Base-by-base conservation (phyloP, 2,113 vertebrate genomes). In the Pelvicachromis taeniatus region DNA sequence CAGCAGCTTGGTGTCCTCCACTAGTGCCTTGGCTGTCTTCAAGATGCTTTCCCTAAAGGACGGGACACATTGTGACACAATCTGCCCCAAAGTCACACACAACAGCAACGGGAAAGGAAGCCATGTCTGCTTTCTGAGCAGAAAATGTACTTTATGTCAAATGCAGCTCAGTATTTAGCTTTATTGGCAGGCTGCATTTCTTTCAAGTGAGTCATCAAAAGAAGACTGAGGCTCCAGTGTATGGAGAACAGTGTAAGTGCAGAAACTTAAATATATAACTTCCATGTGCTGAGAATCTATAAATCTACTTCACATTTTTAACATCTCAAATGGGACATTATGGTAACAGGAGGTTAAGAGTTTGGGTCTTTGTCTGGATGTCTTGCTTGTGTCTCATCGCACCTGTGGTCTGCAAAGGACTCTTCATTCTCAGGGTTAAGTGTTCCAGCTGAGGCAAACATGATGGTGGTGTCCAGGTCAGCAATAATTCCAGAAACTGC, bases 361-460 rank as follows among this genome's bases (percentile, higher is more conserved):
- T 68, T 31, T 33, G 26, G 21, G 21, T 68, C 63, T 84, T 70
- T 17, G 16, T 33, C 26, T 52, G 70, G 33, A 33, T 52, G 17
- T 56, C 54, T 59, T 35, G 8, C 50, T 31, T 48, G 61, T 11
- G 9, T 23, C 83, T 85, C 63, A 75, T 45, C 73, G 87, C 78
- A 99, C 99, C 99, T 98, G 96, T 99, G 99, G 87, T 99, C 98
- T 7, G 99, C 99, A 7, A 99, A 99, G 0, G 98, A 97, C 90
- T 99, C 99, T 0, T 98, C 98, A 85, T 99, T 98, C 92, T 99
- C 98, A 0, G 99, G 96, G 7, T 97, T 97, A 55, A 99, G 97
- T 0, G 98, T 99, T 82, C 99, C 99, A 4, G 99, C 98, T 1
- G 99, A 98, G 23, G 99, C 99, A 56, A 99, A 99, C 99, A 99